These are phyloP conservation scores for Dasyprocta punctata DNA, from an alignment of 2,113 vertebrate species.

Conservation along the genomic window DNA sequence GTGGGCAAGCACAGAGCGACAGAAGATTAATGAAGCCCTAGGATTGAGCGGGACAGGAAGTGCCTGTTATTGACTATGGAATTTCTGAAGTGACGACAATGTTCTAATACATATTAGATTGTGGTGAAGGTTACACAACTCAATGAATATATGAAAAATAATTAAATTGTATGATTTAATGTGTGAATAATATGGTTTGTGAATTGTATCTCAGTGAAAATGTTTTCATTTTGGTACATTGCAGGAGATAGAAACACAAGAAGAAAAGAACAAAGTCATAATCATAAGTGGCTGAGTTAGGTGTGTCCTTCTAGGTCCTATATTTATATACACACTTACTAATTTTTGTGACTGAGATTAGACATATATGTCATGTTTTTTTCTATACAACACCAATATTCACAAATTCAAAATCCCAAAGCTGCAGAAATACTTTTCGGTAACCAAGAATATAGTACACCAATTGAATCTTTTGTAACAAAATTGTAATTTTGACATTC, in stretches of 20 bases:
- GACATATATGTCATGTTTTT: background rate
- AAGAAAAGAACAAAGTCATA: background rate
- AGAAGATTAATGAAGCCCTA: background rate
- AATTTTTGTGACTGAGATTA: background rate
- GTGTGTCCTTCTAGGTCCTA: background rate
- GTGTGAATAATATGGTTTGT: background rate
- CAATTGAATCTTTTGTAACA: background rate
- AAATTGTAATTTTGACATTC: background rate
- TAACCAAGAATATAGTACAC: background rate
- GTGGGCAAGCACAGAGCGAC: background rate
- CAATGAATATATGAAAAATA: background rate
- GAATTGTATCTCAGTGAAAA: background rate
- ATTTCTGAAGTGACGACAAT: background rate
- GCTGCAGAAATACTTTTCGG: background rate
- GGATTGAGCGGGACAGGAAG: background rate
- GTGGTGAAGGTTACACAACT: background rate
- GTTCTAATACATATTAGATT: background rate
- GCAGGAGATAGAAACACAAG: background rate
- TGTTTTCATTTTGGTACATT: background rate
- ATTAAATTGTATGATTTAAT: background rate
- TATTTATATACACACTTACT: background rate
- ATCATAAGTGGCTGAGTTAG: background rate
- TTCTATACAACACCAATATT: background rate
- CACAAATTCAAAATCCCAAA: background rate
- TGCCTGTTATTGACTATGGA: background rate